A percentile compares a stretch with the other conserved stretches of the same genome.
phyloP scores from a whole-genome alignment of 2,113 vertebrate species.

The Verasper variegatus region DNA sequence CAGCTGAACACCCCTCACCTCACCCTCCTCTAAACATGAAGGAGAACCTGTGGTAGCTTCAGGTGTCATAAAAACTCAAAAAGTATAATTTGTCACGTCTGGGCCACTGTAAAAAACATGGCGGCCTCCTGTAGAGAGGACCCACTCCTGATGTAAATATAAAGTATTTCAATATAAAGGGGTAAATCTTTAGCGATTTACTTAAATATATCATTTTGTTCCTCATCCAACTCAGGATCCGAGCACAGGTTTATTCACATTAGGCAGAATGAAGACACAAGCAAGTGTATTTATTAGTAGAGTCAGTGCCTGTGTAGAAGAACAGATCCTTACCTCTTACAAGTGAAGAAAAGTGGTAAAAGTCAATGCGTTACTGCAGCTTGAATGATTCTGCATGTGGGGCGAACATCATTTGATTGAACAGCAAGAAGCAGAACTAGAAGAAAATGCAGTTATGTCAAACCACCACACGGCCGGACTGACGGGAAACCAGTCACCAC shows the following conservation, averaged over 20 bases:
- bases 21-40: too few species aligned
- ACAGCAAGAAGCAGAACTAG: not conserved
- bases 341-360: too few species aligned
- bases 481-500: conserved; percentile 14
- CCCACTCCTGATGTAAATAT: too few species aligned
- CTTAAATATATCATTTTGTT: not conserved
- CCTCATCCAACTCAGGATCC: not conserved
- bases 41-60: too few species aligned
- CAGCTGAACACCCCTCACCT: too few species aligned
- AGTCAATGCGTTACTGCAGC: too few species aligned
- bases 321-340: not conserved
- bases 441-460: conserved; percentile 5
- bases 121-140: too few species aligned
- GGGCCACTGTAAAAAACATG: too few species aligned
- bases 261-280: not conserved
- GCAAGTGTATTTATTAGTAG: not conserved
- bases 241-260: not conserved
- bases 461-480: conserved; percentile 15
- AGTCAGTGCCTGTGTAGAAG: not conserved
- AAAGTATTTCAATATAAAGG: too few species aligned
- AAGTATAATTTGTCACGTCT: too few species aligned
- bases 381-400: not conserved
- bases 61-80: too few species aligned
- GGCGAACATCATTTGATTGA: not conserved
- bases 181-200: too few species aligned